Evolutionary conservation across 2,888 invertebrate species (phyloP), one percentile per base, ranked within the genome.

Genomic region (Holacanthella duospinosa): DNA sequence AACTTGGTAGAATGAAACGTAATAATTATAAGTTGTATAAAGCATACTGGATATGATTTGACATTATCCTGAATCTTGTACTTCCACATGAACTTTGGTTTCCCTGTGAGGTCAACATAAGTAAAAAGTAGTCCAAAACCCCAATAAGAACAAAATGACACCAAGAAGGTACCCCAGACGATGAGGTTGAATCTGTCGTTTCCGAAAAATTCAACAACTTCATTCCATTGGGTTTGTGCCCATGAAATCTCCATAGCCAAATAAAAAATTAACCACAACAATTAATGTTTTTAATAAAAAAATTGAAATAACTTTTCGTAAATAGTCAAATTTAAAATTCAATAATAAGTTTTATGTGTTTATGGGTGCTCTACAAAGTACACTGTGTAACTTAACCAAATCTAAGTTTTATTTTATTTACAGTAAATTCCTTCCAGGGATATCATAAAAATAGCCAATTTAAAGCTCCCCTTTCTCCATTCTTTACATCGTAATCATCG

Each of bases 131-230:
- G 82, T 21, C 89, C 89, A 71, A 86, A 80, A 1, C 82, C 72
- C 89, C 89, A 89, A 77, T 89, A 90, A 0, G 87, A 85, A 25
- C 80, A 75, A 71, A 84, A 81, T 1, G 85, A 84, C 59, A 88
- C 78, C 24, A 78, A 68, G 65, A 78, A 76, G 0, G 81, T 79
- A n/a, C 82, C 83, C 82, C 82, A 81, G 16, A 86, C 82, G 82
- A 84, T 85, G 61, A 88, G 77, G 2, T 80, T 79, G 67, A 82
- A 80, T 0, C 85, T 84, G 77, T 87, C 84, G 74, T 86, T 85
- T 24, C 79, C 80, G 74, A 75, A 77, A 75, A 71, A 67, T 72
- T 85, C 82, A 68, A 87, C 78, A 71, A 89, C 82, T 75, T 82
- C 83, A 74, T 87, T 86, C 89, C 89, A 90, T 74, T 84, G 84